Base-by-base conservation (phyloP, 2,113 vertebrate genomes). In the Ceyx margarethae region DNA sequence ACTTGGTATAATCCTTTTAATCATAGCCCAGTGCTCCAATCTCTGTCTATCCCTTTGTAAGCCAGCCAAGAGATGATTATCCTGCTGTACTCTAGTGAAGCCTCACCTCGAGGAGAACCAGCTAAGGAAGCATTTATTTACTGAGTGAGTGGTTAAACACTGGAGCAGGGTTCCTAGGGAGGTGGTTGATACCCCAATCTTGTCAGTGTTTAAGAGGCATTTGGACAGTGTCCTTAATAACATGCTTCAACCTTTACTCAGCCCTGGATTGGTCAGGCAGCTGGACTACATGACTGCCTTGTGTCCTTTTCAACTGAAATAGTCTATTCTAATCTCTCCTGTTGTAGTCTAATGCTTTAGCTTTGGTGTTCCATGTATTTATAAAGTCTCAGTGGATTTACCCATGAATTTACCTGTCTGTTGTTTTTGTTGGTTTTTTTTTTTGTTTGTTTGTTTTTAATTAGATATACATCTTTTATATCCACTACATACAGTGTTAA, bases 31-130 rank as follows among this genome's bases (percentile, higher is more conserved):
- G 4, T 42, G 50, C 11, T 42, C 14, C 28, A 33, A 29, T 48
- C 43, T 57, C 10, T 48, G 29, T 29, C 51, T 8, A 23, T 60
- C 23, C 6, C 10, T 43, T 45, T 53, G 37, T 25, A 53, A 67
- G 20, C 15, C 2, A 8, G 18, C n/a, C 28, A 57, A 48, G 28
- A 50, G 23, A 15, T 33, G 9, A 29, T 50, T 19, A 50, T 42
- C 12, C 29, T 0, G 1, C n/a, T 42, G 61, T 23, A 28, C 28
- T 57, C 21, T 9, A 6, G 7, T 2, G 5, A 1, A 2, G 23
- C 23, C 58, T 67, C 43, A 28, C 15, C 48, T 22, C 23, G 48
- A 50, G 21, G 13, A 50, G 48, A 21, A 11, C 22, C 48, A 50
- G 48, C 3, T 12, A 50, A 48, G 28, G 45, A 69, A 69, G 13